Evolutionary conservation across 1,140 invertebrate species (phyloP).

Genomic region (Pissodes strobi): DNA sequence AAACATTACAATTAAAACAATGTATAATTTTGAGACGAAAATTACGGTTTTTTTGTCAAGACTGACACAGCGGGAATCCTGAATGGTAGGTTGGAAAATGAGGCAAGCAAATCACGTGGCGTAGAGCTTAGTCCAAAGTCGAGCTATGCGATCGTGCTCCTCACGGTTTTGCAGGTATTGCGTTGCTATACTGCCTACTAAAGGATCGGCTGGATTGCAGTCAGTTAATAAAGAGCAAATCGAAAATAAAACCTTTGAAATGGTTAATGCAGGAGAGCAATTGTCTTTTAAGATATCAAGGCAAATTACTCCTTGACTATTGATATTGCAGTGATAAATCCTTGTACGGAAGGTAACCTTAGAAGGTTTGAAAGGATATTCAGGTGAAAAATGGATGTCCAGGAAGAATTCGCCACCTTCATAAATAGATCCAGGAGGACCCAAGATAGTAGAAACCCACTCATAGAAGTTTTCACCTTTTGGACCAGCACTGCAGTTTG

Average conservation of each 20-base stretch:
- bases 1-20: constrained; percentile 13
- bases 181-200: constrained; percentile 97
- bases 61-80: constrained; percentile 47
- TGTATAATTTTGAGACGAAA: constrained; percentile 12
- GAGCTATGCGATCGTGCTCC: constrained; percentile 96
- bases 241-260: constrained; percentile 92
- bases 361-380: constrained; percentile 97
- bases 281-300: constrained; percentile 95
- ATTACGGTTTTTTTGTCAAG: constrained; percentile 43
- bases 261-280: constrained; percentile 93
- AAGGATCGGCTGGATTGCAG: constrained; percentile 96
- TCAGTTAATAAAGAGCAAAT: constrained; percentile 95
- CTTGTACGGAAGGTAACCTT: constrained; percentile 96
- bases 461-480: constrained; percentile 97
- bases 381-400: constrained; percentile 93
- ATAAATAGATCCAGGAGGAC: constrained; percentile 68
- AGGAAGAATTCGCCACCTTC: constrained; percentile 88
- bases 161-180: constrained; percentile 97
- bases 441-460: constrained; percentile 96
- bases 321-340: constrained; percentile 97
- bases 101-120: constrained; percentile 75
- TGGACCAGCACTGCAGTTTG: constrained; percentile 95
- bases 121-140: constrained; percentile 97
- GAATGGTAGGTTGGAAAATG: constrained; percentile 29
- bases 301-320: constrained; percentile 95